Base-by-base conservation (phyloP, 2,797 vertebrate genomes). In the Chiloscyllium punctatum region DNA sequence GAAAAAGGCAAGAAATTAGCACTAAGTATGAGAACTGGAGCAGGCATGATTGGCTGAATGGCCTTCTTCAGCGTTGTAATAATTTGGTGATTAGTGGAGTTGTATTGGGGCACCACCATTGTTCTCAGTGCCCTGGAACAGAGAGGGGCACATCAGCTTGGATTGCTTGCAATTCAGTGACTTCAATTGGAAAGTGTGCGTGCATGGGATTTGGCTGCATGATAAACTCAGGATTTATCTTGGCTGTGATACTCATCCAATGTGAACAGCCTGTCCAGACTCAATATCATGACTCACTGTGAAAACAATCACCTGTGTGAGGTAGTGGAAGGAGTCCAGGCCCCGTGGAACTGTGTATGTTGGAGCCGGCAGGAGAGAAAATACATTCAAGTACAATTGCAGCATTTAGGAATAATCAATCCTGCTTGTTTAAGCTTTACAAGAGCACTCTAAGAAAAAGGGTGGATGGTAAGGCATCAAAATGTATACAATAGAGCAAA, bases 321-420 rank as follows among this genome's bases (percentile, higher is more conserved):
- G 90, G 90, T 69, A 92, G 7, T 92, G 90, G 90, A 92, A 69
- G 90, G 7, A 25, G 23, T 92, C 90, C 90, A 92, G 57, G 33
- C 88, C 6, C 18, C 33, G n/a, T 68, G 37, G 90, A 92, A 37
- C 90, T 68, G 48, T 69, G n/a, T 92, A 69, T 69, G 66, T 69
- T 92, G 90, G 90, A 92, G 62, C 33, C 0, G n/a, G 37, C 88
- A 66, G 33, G 33, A 91, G 62, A 68, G 37, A 48, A 84, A 92
- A 42, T 69, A 25, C 66, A 92, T 21, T 84, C 37, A 27, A 92
- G 25, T 25, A 69, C n/a, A 92, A 9, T 48, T 66, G 25, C 42
- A 92, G 62, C 15, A 37, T 68, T 92, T 69, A 69, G 66, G 21
- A 9, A 23, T 5, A 42, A 37, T 16, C 79, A 84, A 37, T 3